phyloP scores from a whole-genome alignment of 1,140 invertebrate species.

The Rhyzopertha dominica region DNA sequence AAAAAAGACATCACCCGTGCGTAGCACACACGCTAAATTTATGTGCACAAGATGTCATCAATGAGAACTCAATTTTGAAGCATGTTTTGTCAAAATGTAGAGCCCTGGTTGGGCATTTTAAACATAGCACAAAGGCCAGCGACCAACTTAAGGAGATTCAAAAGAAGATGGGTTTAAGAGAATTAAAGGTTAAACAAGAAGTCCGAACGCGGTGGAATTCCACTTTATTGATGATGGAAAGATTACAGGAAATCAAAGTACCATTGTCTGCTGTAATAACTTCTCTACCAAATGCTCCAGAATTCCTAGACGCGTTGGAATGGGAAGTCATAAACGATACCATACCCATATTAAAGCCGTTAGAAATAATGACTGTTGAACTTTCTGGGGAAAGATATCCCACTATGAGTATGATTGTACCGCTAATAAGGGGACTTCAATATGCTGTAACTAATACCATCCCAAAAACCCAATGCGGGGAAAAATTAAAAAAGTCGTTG shows the following conservation, averaged over 20 bases:
- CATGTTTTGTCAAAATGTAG: constrained; percentile 6
- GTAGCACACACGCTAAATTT: constrained; percentile 7
- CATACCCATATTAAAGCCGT: no score
- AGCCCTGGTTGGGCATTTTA: constrained; percentile 8
- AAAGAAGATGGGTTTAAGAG: constrained; percentile 18
- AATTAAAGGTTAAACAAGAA: constrained; percentile 28
- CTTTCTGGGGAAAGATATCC: constrained; percentile 21
- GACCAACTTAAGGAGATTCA: constrained; percentile 5
- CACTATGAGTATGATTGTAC: constrained; percentile 24
- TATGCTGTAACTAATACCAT: no score
- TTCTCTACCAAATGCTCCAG: not conserved
- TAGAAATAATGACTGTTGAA: not conserved
- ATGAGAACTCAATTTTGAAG: no score
- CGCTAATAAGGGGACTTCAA: constrained; percentile 26
- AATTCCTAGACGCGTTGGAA: constrained; percentile 7
- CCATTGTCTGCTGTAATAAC: constrained; percentile 6
- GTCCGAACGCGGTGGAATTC: constrained; percentile 31
- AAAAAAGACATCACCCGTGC: constrained; percentile 10
- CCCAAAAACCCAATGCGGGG: no score
- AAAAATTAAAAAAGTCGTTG: no score
- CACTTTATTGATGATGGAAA: constrained; percentile 28
- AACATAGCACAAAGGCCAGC: constrained; percentile 4
- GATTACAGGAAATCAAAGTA: constrained; percentile 23
- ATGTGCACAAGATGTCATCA: constrained; percentile 1
- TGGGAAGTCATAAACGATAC: no score